Evolutionary conservation across 2,888 invertebrate species (phyloP), one percentile per base, ranked within the genome.

Genomic region (Dryococelus australis): DNA sequence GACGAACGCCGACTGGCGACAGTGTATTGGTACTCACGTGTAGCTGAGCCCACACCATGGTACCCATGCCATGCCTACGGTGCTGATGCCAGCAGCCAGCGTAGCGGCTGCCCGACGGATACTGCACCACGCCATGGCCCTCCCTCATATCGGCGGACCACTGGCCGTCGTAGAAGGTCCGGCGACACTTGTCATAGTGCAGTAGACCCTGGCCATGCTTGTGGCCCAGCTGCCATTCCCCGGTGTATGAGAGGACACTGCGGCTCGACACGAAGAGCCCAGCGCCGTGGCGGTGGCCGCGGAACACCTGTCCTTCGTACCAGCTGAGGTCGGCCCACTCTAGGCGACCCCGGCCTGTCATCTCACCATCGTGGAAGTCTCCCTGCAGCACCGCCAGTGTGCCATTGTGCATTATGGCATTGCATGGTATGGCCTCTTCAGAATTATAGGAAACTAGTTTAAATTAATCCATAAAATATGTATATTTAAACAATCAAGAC

Each of bases 1-100:
- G 4, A 35, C 35, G 35, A 35, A 35, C 35, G 35, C 35, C 35
- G 2, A 35, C 35, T 35, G 35, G 35, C 35, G 35, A 35, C 35
- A 47, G 47, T 16, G 16, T 47, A 6, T 3, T 8, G 16, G n/a
- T 65, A 91, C 92, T 93, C 91, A 95, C 94, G 90, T 95, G 94
- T 87, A 93, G 93, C 91, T 95, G 95, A 0, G 93, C 92, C 94
- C 95, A 95, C 89, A 94, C 92, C 94, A 95, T 94, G 35, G 93
- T 91, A 65, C 95, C 95, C 88, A 92, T 92, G n/a, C 95, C 95
- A 90, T 94, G 92, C 89, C 93, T 93, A 27, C 92, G 89, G 86
- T 93, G 93, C 86, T 92, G 90, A 79, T 93, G 91, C 94, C 94
- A 95, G 87, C 93, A 91, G 24, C 95, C 95, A 90, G 93, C 92